Evolutionary conservation across 2,113 vertebrate genomes (phyloP).

Genomic region (Martes martes): DNA sequence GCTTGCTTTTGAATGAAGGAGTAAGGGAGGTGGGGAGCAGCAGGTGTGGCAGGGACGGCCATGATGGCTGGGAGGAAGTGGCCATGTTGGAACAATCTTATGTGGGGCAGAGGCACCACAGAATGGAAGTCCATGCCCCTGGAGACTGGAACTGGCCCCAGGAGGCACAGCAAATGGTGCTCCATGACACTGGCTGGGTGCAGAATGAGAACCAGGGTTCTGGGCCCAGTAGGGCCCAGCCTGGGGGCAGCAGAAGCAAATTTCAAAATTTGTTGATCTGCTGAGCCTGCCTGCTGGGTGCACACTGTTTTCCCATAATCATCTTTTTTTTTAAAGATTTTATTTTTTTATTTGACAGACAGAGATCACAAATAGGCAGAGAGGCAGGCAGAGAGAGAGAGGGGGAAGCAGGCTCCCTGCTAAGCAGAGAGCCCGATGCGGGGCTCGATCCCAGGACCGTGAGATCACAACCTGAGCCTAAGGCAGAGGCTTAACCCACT

Average conservation of each 20-base stretch:
- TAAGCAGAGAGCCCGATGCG: too few species aligned
- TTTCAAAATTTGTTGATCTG: slow-evolving; percentile 27
- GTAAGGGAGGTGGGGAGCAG: neutral
- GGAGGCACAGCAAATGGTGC: neutral
- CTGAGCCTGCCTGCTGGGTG: slow-evolving; percentile 15
- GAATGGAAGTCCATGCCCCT: neutral
- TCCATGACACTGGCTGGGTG: neutral
- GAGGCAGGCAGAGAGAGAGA: too few species aligned
- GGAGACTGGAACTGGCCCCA: neutral
- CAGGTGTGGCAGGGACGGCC: neutral
- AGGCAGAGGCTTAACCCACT: too few species aligned
- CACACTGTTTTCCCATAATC: slow-evolving; percentile 27
- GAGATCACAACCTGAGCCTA: too few species aligned
- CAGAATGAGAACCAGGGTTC: neutral
- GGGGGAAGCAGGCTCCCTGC: too few species aligned
- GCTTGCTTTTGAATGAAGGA: neutral
- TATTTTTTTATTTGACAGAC: too few species aligned
- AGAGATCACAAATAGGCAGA: too few species aligned
- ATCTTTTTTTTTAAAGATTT: slow-evolving; percentile 38
- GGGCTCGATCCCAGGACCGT: too few species aligned
- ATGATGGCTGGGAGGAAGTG: neutral
- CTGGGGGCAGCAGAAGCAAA: neutral
- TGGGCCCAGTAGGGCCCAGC: neutral
- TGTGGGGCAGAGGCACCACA: neutral
- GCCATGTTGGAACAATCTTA: neutral